These are phyloP conservation scores for Thamnophis sirtalis DNA, from an alignment of 2,113 vertebrate species.

Conservation along the genomic window DNA sequence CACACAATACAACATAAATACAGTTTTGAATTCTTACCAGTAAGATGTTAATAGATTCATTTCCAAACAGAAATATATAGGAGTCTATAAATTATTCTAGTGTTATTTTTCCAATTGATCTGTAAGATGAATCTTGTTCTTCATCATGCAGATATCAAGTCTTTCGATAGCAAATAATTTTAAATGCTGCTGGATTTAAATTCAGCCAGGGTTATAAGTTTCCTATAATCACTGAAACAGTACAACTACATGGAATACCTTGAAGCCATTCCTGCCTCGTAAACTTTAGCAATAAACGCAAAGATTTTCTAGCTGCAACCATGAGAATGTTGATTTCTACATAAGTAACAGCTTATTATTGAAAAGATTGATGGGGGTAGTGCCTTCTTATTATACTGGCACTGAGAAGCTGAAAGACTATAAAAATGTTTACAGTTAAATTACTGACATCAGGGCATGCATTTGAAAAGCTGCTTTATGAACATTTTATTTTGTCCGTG, in stretches of 20 bases:
- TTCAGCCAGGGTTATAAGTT: not conserved
- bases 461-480: constrained; percentile 5
- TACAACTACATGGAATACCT: not conserved
- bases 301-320: not conserved
- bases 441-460: not conserved
- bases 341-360: not conserved
- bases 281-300: not conserved
- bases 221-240: not conserved
- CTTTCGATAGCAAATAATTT: not conserved
- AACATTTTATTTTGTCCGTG: not conserved
- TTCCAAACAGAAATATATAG: not conserved
- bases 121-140: not conserved
- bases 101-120: not conserved
- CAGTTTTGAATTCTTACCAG: not conserved
- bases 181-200: not conserved
- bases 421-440: not conserved
- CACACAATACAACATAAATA: not conserved
- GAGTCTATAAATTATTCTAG: not conserved
- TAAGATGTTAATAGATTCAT: not conserved
- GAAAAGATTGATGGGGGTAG: not conserved
- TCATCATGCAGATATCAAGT: not conserved
- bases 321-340: not conserved
- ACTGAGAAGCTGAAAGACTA: fast-evolving
- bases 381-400: not conserved
- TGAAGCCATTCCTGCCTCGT: not conserved